Conservation (phyloP, 2,113 vertebrate species). For the Pterocles orientalis region DNA sequence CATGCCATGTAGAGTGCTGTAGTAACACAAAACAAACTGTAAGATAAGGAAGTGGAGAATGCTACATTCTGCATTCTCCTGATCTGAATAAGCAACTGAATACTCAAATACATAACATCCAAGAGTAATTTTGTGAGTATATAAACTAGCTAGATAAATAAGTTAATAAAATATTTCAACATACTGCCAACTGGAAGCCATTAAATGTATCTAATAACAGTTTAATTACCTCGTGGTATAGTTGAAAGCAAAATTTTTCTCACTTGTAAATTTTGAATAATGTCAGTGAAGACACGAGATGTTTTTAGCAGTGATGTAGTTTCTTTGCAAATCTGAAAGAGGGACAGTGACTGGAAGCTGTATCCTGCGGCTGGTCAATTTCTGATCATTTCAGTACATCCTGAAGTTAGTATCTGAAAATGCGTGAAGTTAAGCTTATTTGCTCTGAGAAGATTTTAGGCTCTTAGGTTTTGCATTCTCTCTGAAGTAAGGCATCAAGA, state of each 20-base stretch:
- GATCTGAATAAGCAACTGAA: neutral
- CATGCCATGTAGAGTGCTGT: neutral
- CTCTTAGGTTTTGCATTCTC: neutral
- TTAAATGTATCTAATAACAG: neutral
- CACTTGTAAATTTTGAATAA: neutral
- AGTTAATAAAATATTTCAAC: neutral
- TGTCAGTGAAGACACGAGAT: accelerated
- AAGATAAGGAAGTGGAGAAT: neutral
- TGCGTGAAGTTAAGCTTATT: neutral
- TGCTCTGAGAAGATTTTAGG: neutral
- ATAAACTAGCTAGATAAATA: neutral
- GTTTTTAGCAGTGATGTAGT: neutral
- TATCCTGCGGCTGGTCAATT: neutral
- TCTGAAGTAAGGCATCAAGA: neutral
- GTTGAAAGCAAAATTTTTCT: neutral
- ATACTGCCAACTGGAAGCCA: neutral
- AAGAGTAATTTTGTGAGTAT: neutral
- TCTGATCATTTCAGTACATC: neutral
- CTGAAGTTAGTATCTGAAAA: neutral
- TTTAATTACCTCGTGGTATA: neutral
- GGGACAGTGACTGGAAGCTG: accelerated
- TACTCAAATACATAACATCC: neutral
- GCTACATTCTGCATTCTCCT: neutral
- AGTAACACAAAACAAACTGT: neutral
- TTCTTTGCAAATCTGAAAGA: neutral